Percentiles rank a stretch among this genome's conserved stretches.
phyloP scores from a whole-genome alignment of 1,140 invertebrate genomes.

The Pseudoatta argentina region DNA sequence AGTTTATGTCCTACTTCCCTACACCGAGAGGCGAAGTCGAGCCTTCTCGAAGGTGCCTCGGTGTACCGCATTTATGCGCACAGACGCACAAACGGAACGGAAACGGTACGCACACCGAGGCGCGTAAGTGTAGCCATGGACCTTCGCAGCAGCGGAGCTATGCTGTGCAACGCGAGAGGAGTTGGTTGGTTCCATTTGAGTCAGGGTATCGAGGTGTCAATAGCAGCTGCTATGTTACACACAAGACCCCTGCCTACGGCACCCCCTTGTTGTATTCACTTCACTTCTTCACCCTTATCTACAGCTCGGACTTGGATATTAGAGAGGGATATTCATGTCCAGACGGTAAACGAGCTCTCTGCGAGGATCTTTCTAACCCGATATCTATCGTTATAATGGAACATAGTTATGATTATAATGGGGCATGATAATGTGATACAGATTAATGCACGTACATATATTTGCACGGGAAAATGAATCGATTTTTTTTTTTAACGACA shows the following conservation, averaged over 20 bases:
- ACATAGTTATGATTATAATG: slow-evolving; percentile 36
- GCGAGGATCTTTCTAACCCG: slow-evolving; percentile 42
- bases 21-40: slow-evolving; percentile 36
- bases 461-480: neutral
- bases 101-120: slow-evolving; percentile 32
- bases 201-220: slow-evolving; percentile 86
- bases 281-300: slow-evolving; percentile 84
- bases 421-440: neutral
- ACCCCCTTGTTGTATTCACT: slow-evolving; percentile 80
- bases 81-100: slow-evolving; percentile 63
- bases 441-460: neutral
- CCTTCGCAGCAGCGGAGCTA: slow-evolving; percentile 77
- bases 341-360: slow-evolving; percentile 69
- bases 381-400: slow-evolving; percentile 48
- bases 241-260: slow-evolving; percentile 82
- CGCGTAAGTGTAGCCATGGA: slow-evolving; percentile 62
- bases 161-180: slow-evolving; percentile 81
- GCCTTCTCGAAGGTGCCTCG: slow-evolving; percentile 60
- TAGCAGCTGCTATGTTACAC: slow-evolving; percentile 86
- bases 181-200: slow-evolving; percentile 85
- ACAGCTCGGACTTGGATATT: slow-evolving; percentile 73
- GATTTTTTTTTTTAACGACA: neutral
- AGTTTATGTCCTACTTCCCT: slow-evolving; percentile 55
- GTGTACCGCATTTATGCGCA: slow-evolving; percentile 44
- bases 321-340: slow-evolving; percentile 76